Percentiles rank a stretch among this genome's conserved stretches.
These are phyloP conservation scores for Nicator chloris DNA, from an alignment of 2,113 vertebrate genomes.

Conservation along the genomic window DNA sequence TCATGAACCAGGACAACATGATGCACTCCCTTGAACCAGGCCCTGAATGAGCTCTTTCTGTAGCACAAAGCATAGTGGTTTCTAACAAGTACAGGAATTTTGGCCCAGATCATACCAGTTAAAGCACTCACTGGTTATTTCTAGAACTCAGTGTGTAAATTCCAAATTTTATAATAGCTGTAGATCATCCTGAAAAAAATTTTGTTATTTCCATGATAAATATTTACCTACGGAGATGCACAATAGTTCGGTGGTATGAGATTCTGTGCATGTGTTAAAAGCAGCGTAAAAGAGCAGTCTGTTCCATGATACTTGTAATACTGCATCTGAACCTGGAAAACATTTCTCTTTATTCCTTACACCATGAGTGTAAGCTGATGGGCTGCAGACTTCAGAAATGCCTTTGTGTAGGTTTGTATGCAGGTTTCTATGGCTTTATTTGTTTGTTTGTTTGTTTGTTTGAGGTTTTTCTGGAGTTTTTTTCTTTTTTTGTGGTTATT, in stretches of 20 bases:
- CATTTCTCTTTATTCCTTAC: not conserved
- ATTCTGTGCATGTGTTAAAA: not conserved
- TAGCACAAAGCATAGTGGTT: constrained; percentile 39
- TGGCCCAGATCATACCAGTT: constrained; percentile 8
- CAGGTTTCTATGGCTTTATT: not conserved
- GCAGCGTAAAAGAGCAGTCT: not conserved
- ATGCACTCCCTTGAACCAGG: constrained; percentile 14
- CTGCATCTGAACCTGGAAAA: not conserved
- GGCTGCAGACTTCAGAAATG: not conserved
- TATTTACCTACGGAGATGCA: not conserved
- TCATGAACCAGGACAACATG: constrained; percentile 14
- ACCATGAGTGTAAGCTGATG: not conserved
- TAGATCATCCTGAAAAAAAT: not conserved
- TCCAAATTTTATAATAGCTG: not conserved
- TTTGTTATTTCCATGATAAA: not conserved
- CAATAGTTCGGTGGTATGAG: not conserved
- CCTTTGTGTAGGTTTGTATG: not conserved
- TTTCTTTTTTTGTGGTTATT: not conserved
- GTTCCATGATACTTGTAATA: not conserved
- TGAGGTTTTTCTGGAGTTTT: not conserved
- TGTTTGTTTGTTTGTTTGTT: not conserved
- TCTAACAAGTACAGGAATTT: constrained; percentile 45
- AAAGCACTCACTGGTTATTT: not conserved
- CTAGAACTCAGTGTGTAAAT: not conserved
- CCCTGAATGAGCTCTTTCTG: constrained; percentile 58